Evolutionary conservation across 1,140 invertebrate genomes (phyloP).

Genomic region (Dreissena rostriformis): DNA sequence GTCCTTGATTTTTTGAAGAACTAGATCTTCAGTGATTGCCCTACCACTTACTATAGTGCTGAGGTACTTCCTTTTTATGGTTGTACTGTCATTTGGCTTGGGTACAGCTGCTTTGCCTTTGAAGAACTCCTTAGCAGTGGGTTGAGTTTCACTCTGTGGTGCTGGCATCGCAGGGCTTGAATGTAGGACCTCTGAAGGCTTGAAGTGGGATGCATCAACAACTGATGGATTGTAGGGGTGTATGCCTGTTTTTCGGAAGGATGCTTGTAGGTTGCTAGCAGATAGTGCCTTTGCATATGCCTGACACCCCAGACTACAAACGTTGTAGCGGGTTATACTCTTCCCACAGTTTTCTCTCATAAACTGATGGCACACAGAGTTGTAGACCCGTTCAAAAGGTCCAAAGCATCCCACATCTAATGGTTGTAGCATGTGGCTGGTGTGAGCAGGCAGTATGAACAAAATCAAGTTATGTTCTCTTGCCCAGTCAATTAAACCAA

Average conservation of each 20-base stretch:
- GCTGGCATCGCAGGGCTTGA: background rate
- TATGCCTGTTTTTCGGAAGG: conserved; percentile 47
- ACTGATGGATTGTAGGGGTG: conserved; percentile 32
- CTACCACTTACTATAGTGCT: conserved; percentile 16
- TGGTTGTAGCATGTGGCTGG: conserved; percentile 59
- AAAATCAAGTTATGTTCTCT: conserved; percentile 56
- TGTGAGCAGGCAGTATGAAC: conserved; percentile 64
- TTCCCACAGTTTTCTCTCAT: background rate
- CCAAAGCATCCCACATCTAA: conserved; percentile 60
- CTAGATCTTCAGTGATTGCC: conserved; percentile 14
- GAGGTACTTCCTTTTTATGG: conserved; percentile 20
- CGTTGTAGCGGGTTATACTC: conserved; percentile 8
- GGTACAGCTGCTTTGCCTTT: background rate
- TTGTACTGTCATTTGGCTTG: background rate
- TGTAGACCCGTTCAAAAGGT: conserved; percentile 54
- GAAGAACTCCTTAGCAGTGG: conserved; percentile 1
- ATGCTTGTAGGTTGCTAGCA: conserved; percentile 24
- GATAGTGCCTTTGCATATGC: conserved; percentile 13
- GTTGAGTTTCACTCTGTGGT: background rate
- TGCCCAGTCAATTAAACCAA: conserved; percentile 47
- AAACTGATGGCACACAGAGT: conserved; percentile 19
- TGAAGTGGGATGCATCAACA: conserved; percentile 25
- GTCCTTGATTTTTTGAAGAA: background rate
- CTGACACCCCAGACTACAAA: conserved; percentile 1
- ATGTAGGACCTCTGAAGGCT: conserved; percentile 16